Base-by-base conservation (phyloP, 2,113 vertebrate genomes). In the Polypterus senegalus region DNA sequence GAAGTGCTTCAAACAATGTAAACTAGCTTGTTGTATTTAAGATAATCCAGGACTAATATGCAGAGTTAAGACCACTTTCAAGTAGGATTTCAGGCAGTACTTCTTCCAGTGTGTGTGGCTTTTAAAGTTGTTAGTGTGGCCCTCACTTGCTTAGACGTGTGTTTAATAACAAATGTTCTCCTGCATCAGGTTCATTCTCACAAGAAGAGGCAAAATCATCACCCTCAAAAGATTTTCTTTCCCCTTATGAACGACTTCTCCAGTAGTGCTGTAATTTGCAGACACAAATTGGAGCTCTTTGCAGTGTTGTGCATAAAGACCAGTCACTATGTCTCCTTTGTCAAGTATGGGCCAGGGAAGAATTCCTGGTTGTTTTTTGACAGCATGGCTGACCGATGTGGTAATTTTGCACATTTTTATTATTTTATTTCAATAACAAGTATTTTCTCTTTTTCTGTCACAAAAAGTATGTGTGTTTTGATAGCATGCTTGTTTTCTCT, bases 261-360 rank as follows among this genome's bases (percentile, higher is more conserved):
- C 6, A 2, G 57, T 3, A 61, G 67, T 8, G 3, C 9, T 44
- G 69, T 77, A 10, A 52, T 70, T 4, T 48, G 71, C 49, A 71
- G 70, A 4, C 74, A 73, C 58, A 78, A 3, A 2, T 69, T 89
- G 78, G 69, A 88, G 68, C 73, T 90, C 55, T 84, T 86, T 67
- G 88, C 82, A 3, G 84, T 89, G 43, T 81, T 90, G 47, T 90
- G 86, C 69, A 89, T 90, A 70, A 72, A 86, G 9, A 90, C 84
- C 66, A 90, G 84, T 65, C 88, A 90, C 71, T 90, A 87, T 5
- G 83, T 90, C 61, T 83, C 85, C 49, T 90, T 88, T 61, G 82
- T 88, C 9, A 88, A 86, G 71, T 88, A 77, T 1, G 79, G 84
- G 46, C 57, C 79, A 2, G 70, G 73, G 9, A 63, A 74, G 44